Percentiles rank a stretch among this genome's conserved stretches.
Conservation (phyloP, 2,113 vertebrate species). For the Conger conger region DNA sequence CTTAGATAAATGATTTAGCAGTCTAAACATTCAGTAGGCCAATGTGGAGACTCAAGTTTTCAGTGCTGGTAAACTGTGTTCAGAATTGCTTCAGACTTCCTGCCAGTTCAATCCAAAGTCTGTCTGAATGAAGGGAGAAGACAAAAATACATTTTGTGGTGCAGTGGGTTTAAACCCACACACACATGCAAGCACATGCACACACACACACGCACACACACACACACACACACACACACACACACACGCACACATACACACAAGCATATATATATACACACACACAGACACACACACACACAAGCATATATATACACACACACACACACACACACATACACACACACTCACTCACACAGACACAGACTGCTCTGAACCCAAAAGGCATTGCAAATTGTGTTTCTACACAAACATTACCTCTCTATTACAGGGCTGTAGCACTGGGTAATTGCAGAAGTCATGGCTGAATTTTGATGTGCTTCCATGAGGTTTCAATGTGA, state of each 20-base stretch:
- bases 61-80: neutral
- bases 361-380: neutral
- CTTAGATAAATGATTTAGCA: neutral
- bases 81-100: neutral
- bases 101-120: neutral
- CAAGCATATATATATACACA: no score
- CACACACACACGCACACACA: no score
- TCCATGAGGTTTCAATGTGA: neutral
- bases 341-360: no score
- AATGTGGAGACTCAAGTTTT: neutral
- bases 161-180: no score
- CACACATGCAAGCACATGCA: no score
- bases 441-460: slow-evolving; percentile 8
- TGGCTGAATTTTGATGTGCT: neutral
- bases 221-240: neutral
- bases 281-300: neutral
- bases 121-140: neutral
- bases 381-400: neutral
- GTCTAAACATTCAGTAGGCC: neutral
- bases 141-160: neutral
- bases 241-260: no score
- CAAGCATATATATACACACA: no score
- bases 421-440: neutral
- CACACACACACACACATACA: no score
- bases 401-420: neutral